Evolutionary conservation across 2,888 invertebrate genomes (phyloP).

Genomic region (Mimachlamys varia): DNA sequence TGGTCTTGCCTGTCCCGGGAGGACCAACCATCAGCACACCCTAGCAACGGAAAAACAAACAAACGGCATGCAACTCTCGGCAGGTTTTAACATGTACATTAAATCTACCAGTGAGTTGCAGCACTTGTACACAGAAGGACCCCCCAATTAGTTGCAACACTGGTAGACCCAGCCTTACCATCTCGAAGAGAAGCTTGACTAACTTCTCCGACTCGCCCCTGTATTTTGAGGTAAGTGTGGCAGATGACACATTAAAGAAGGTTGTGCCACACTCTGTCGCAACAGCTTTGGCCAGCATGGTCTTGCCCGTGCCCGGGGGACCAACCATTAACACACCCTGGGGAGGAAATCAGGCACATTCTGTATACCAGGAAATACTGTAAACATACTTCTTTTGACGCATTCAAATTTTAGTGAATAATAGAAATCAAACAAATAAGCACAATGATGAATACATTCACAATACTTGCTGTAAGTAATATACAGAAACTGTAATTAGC

Average conservation of each 20-base stretch:
- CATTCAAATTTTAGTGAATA: not conserved
- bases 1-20: slow-evolving; percentile 83
- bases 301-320: slow-evolving; percentile 84
- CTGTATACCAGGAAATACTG: not conserved
- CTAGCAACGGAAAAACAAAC: slow-evolving; percentile 64
- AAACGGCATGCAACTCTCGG: slow-evolving; percentile 56
- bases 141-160: not conserved
- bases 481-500: too few relatives aligned
- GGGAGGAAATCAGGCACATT: slow-evolving; percentile 50
- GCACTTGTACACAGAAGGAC: not conserved
- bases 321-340: slow-evolving; percentile 82
- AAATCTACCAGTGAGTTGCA: slow-evolving; percentile 14
- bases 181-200: slow-evolving; percentile 97
- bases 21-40: slow-evolving; percentile 80
- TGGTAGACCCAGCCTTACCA: slow-evolving; percentile 85
- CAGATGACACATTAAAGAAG: slow-evolving; percentile 93
- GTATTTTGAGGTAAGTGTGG: slow-evolving; percentile 98
- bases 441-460: too few relatives aligned
- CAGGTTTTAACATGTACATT: slow-evolving; percentile 36
- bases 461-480: too few relatives aligned
- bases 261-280: slow-evolving; percentile 84
- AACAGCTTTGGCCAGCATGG: slow-evolving; percentile 83
- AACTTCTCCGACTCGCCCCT: slow-evolving; percentile 99
- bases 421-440: too few relatives aligned
- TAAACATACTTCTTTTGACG: too few relatives aligned